Evolutionary conservation across 2,888 invertebrate species (phyloP), one percentile per base, ranked within the genome.

Genomic region (Tortrix viridana): DNA sequence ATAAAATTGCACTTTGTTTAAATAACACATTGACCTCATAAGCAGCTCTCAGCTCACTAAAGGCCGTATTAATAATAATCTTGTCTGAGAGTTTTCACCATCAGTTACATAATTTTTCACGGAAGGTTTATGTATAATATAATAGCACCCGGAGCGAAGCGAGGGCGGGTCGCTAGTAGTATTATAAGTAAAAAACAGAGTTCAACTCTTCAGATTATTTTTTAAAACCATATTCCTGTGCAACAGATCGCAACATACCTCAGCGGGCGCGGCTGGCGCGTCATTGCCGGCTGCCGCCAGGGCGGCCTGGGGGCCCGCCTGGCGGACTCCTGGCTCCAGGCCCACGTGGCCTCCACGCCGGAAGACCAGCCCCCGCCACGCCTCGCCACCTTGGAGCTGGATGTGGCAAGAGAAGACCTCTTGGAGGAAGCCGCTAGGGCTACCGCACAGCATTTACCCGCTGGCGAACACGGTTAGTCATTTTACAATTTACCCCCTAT

Each of bases 321-420:
- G 82, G 95, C 94, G 59, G 94, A 91, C 75, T 94, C 92, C 81
- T 94, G 92, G 86, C 91, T 82, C 63, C 93, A 85, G 74, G 92
- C 79, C 66, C 94, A 85, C 79, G 93, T 89, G 62, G 94, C 93
- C 23, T 75, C 84, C 59, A 84, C 86, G 75, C 93, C 83, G 38
- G 92, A 92, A 61, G 83, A 88, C 72, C 86, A 89, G 75, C 86
- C 86, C 67, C 90, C 70, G 71, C 93, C 78, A 22, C 91, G 94
- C 64, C 93, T 96, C 55, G 94, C 95, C 62, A 95, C 96, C 5
- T 86, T 97, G 71, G 95, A 96, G 54, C 84, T 97, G 71, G 97
- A 97, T 79, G 96, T 96, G 18, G 96, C 96, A 0, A 93, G 96
- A 46, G 97, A 97, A 84, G 97, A 97, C 82, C 88, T 96, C 70